These are phyloP conservation scores for Otus sunia DNA, from an alignment of 2,113 vertebrate genomes.

Conservation along the genomic window DNA sequence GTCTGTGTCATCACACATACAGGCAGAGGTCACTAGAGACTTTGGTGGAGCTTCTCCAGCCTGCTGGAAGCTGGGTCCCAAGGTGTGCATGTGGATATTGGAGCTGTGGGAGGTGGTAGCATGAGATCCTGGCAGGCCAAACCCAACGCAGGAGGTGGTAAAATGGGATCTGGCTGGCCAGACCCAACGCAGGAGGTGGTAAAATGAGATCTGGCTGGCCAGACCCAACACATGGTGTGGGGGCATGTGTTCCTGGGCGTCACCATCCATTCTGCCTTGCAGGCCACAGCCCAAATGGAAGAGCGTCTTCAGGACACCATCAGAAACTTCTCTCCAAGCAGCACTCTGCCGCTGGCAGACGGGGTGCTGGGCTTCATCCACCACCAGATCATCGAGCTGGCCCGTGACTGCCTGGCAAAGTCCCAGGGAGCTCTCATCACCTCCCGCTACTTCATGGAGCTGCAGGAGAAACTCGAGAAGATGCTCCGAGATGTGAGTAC, in stretches of 20 bases:
- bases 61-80: neutral
- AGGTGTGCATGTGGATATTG: neutral
- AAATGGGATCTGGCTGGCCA: neutral
- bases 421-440: constrained; percentile 90
- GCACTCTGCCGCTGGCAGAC: constrained; percentile 87
- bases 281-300: constrained; percentile 98
- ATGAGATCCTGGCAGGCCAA: neutral
- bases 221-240: neutral
- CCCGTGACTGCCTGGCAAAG: constrained; percentile 94
- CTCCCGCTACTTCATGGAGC: constrained; percentile 92
- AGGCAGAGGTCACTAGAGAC: neutral
- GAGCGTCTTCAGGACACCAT: constrained; percentile 90
- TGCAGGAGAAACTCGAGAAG: constrained; percentile 96
- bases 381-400: constrained; percentile 94
- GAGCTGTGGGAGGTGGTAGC: neutral
- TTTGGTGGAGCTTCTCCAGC: neutral
- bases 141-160: neutral
- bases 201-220: neutral
- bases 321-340: constrained; percentile 80
- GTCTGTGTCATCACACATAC: neutral
- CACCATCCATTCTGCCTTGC: neutral
- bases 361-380: constrained; percentile 97
- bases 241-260: fast-evolving
- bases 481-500: constrained; percentile 87
- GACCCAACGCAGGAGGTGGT: neutral